Evolutionary conservation across 2,888 invertebrate genomes (phyloP).

Genomic region (Agrilus cyanescens): DNA sequence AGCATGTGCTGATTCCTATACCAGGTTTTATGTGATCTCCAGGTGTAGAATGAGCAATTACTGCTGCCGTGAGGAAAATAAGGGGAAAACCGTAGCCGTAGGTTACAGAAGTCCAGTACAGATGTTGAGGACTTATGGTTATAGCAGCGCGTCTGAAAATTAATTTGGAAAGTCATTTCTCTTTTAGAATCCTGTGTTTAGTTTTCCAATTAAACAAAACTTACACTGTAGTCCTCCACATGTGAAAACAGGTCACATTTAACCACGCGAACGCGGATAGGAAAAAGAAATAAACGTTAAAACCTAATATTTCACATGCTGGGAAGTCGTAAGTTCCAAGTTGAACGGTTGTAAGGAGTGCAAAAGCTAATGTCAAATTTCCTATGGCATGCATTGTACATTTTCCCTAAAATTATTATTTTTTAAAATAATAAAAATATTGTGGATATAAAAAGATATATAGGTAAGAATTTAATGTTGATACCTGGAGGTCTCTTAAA

Average conservation of each 20-base stretch:
- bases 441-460: no score
- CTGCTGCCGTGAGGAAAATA: slow-evolving; percentile 39
- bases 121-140: slow-evolving; percentile 39
- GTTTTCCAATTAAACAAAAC: slow-evolving; percentile 25
- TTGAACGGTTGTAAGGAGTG: slow-evolving; percentile 46
- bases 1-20: slow-evolving; percentile 47
- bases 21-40: slow-evolving; percentile 45
- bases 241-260: slow-evolving; percentile 54
- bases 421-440: no score
- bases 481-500: no score
- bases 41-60: slow-evolving; percentile 43
- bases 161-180: background rate
- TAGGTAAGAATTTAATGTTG: no score
- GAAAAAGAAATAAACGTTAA: slow-evolving; percentile 37
- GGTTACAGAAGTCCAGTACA: slow-evolving; percentile 43
- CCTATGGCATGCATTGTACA: slow-evolving; percentile 50
- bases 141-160: slow-evolving; percentile 26
- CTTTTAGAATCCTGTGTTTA: background rate
- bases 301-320: slow-evolving; percentile 41
- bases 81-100: slow-evolving; percentile 50
- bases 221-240: slow-evolving; percentile 54
- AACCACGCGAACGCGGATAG: slow-evolving; percentile 62
- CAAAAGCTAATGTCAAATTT: slow-evolving; percentile 47
- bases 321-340: slow-evolving; percentile 32
- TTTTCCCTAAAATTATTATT: slow-evolving; percentile 43